Evolutionary conservation across 2,113 vertebrate genomes (phyloP), one percentile per base, ranked within the genome.

Genomic region (Furnarius figulus): DNA sequence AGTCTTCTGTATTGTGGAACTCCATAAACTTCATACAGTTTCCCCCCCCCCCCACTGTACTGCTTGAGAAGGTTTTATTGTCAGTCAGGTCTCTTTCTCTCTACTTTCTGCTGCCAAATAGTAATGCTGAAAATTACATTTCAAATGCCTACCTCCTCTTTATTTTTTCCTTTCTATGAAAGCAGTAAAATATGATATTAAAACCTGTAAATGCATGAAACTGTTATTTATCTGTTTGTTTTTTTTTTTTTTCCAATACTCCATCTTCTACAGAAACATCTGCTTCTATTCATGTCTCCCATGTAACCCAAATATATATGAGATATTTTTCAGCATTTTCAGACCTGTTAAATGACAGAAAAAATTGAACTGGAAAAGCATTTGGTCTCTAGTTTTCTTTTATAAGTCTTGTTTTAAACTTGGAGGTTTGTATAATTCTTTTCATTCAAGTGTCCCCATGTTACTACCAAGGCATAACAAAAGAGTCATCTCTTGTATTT

Each of bases 1-100:
- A 76, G 37, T 80, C 10, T 27, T 65, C 44, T 61, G 25, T 72
- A 6, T 13, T 85, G 28, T 47, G 27, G 79, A 92, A 78, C 7
- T 4, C 13, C 13, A 4, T 39, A 85, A 90, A 67, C 17, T 10
- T 30, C 16, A n/a, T 8, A 47, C 5, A 46, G 28, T 40, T 40
- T 65, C 25, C 84, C 4, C 25, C 7, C 28, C 7, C 28, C 7
- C 0, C 27, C 14, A 11, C 2, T 63, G 10, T 8, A 14, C 13
- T 78, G 50, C 23, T 78, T 89, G 61, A 93, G 24, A 67, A 80
- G 25, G 10, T 92, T 92, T 95, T 76, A 63, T 27, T 42, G 7
- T 39, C 68, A 63, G 28, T 15, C 42, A 71, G 15, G 75, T 46
- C 14, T 52, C 27, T 89, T 88, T 58, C 30, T 72, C 12, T 42